phyloP scores from a whole-genome alignment of 2,113 vertebrate genomes.

The Brachypodius melanocephalos region DNA sequence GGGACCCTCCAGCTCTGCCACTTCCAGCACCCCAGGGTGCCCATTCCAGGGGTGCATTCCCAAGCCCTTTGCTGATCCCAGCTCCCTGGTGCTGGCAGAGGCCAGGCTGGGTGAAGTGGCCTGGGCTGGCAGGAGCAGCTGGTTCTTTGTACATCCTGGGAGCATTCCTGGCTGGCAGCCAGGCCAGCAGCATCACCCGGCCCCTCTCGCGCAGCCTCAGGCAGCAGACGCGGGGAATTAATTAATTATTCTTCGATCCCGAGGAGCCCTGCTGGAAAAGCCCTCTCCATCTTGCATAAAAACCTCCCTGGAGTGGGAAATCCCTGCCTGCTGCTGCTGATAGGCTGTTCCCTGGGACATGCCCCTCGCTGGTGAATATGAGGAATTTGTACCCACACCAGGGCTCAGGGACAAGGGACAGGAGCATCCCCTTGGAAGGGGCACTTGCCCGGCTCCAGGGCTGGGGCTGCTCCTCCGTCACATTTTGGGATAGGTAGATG shows the following conservation, averaged over 20 bases:
- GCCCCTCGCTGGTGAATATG: accelerated
- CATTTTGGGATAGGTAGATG: accelerated
- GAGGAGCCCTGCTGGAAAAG: background rate
- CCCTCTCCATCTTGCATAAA: background rate
- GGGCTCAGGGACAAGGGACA: background rate
- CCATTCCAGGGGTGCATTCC: background rate
- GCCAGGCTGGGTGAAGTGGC: background rate
- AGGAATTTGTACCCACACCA: background rate
- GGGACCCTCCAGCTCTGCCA: background rate
- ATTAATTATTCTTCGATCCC: background rate
- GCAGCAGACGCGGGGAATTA: background rate
- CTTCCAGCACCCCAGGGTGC: background rate
- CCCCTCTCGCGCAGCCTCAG: background rate
- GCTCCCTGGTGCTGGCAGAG: background rate
- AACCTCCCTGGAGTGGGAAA: background rate
- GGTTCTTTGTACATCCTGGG: background rate
- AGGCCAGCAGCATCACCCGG: background rate
- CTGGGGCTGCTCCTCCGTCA: background rate
- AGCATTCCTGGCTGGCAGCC: background rate
- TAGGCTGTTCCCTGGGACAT: background rate
- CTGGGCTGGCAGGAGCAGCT: background rate
- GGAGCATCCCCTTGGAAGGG: background rate
- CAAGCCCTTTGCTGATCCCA: constrained; percentile 14
- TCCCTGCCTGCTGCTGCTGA: accelerated
- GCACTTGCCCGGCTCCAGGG: background rate